phyloP scores from a whole-genome alignment of 2,888 invertebrate genomes.

The Scaptodrosophila latifasciaeformis region DNA sequence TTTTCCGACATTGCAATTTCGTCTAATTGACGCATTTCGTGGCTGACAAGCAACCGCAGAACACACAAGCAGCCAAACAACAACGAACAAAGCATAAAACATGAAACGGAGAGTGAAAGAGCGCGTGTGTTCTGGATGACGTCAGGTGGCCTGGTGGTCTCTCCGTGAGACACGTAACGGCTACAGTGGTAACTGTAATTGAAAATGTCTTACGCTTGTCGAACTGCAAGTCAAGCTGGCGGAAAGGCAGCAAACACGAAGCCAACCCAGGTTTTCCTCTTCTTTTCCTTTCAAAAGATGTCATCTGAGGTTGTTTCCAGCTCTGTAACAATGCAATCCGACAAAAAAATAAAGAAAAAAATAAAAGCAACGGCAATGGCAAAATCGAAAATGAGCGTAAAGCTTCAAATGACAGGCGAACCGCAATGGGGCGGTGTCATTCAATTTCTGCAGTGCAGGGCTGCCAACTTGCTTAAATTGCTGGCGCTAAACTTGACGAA shows the following conservation, averaged over 20 bases:
- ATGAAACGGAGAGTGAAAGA: slow-evolving; percentile 4
- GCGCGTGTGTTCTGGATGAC: too few species aligned
- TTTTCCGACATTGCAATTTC: slow-evolving; percentile 58
- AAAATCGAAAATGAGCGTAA: background rate
- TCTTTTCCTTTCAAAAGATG: slow-evolving; percentile 18
- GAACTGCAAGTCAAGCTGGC: slow-evolving; percentile 52
- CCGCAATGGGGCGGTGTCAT: background rate
- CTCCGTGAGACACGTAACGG: slow-evolving; percentile 32
- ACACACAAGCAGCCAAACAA: slow-evolving; percentile 13
- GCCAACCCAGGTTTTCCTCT: background rate
- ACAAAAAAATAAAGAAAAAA: slow-evolving; percentile 44
- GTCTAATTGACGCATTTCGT: slow-evolving; percentile 69
- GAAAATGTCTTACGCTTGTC: slow-evolving; percentile 73
- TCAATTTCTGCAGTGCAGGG: slow-evolving; percentile 40
- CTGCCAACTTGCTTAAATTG: slow-evolving; percentile 63
- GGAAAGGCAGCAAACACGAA: slow-evolving; percentile 31
- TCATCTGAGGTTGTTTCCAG: slow-evolving; percentile 42
- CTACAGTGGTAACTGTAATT: slow-evolving; percentile 63
- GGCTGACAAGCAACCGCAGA: slow-evolving; percentile 52
- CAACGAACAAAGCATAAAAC: slow-evolving; percentile 19
- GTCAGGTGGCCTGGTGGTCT: too few species aligned
- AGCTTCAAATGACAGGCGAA: background rate
- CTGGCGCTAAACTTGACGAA: slow-evolving; percentile 42
- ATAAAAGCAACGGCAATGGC: slow-evolving; percentile 39
- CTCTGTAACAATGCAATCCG: slow-evolving; percentile 45